A percentile compares a stretch with the other conserved stretches of the same genome.
phyloP scores from a whole-genome alignment of 1,140 invertebrate species.

The Camponotus floridanus region DNA sequence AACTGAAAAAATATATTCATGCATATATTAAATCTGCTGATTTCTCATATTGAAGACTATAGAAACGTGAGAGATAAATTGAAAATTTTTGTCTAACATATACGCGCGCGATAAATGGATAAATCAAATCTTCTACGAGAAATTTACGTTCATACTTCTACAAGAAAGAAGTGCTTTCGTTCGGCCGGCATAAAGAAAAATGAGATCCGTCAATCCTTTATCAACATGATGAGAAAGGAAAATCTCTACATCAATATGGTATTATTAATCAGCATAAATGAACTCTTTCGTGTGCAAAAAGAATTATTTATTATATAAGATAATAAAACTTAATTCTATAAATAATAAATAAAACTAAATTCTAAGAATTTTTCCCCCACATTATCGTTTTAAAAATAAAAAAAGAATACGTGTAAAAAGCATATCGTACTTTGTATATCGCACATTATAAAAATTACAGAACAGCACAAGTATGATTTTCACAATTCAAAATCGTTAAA shows the following conservation, averaged over 20 bases:
- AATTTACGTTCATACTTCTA: constrained; percentile 8
- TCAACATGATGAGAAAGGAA: neutral
- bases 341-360: no score
- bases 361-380: neutral
- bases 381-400: neutral
- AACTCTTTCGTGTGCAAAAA: neutral
- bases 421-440: neutral
- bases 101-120: neutral
- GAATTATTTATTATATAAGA: constrained; percentile 6
- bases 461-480: neutral
- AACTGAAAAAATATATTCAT: neutral
- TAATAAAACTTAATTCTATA: neutral
- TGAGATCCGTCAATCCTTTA: constrained; percentile 48
- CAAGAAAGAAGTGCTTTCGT: constrained; percentile 7
- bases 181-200: constrained; percentile 18
- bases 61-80: constrained; percentile 1
- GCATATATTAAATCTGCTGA: neutral
- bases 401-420: neutral
- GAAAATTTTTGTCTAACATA: neutral
- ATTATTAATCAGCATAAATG: neutral
- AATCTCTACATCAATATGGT: neutral
- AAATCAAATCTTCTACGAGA: constrained; percentile 12
- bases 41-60: neutral
- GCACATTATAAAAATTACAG: neutral
- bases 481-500: neutral